Evolutionary conservation across 2,888 invertebrate species (phyloP).

Genomic region (Thymelicus sylvestris): DNA sequence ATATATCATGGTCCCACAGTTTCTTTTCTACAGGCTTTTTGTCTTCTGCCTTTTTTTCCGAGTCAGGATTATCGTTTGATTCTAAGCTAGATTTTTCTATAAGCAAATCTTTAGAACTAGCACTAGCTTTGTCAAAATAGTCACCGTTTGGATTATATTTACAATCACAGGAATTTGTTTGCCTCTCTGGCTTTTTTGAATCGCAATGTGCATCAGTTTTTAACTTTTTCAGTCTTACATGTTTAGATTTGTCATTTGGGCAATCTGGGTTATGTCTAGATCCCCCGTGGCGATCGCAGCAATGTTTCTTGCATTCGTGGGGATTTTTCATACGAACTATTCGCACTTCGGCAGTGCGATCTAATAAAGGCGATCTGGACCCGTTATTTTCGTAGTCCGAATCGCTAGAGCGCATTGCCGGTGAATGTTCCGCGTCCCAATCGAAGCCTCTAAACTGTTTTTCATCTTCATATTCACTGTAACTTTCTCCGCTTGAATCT

Average conservation of each 20-base stretch:
- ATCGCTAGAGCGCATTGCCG: constrained; percentile 83
- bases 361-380: constrained; percentile 88
- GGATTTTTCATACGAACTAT: constrained; percentile 72
- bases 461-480: constrained; percentile 86
- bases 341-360: constrained; percentile 76
- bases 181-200: constrained; percentile 59
- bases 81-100: constrained; percentile 84
- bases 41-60: constrained; percentile 58
- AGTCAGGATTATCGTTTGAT: constrained; percentile 77
- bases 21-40: constrained; percentile 66
- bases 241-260: constrained; percentile 70
- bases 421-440: constrained; percentile 79
- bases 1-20: constrained; percentile 82
- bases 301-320: constrained; percentile 68
- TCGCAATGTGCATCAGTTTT: constrained; percentile 66
- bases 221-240: constrained; percentile 75
- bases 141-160: constrained; percentile 64
- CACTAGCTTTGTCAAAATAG: constrained; percentile 87
- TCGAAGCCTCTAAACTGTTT: constrained; percentile 82
- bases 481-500: constrained; percentile 85
- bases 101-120: constrained; percentile 89
- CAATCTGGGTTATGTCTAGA: constrained; percentile 62
- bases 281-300: constrained; percentile 64
- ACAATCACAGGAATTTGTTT: constrained; percentile 62
- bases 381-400: constrained; percentile 89